A percentile compares a stretch with the other conserved stretches of the same genome.
phyloP scores from a whole-genome alignment of 2,797 vertebrate genomes.

The Sebastiscus tertius region DNA sequence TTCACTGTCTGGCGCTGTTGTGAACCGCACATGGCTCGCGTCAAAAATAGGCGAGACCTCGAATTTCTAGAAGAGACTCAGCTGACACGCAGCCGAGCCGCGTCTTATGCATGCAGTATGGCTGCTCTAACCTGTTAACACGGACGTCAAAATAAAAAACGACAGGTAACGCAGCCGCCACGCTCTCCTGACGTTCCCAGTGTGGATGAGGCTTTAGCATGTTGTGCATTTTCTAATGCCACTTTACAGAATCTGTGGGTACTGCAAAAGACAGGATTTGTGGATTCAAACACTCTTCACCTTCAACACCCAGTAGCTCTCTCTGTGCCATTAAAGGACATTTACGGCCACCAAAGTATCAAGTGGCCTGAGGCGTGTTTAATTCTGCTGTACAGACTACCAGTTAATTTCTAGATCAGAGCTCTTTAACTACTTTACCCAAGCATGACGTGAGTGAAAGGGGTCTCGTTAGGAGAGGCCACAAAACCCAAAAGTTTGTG shows the following conservation, averaged over 20 bases:
- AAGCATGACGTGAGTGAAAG: neutral
- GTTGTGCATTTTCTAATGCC: neutral
- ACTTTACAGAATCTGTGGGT: neutral
- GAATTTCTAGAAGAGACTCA: too few species aligned
- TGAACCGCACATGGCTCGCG: too few species aligned
- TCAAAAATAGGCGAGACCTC: too few species aligned
- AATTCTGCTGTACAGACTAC: neutral
- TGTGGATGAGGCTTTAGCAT: neutral
- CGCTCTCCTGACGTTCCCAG: too few species aligned
- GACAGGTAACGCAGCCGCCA: too few species aligned
- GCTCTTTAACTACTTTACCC: neutral
- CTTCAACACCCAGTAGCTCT: neutral
- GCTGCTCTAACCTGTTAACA: too few species aligned
- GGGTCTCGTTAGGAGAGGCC: neutral
- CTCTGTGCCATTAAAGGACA: neutral
- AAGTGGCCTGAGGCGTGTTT: neutral
- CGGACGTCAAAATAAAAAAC: too few species aligned
- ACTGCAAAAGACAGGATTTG: neutral
- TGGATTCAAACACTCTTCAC: neutral
- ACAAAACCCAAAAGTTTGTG: neutral
- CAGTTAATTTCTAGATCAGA: neutral
- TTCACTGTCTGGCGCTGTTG: accelerated
- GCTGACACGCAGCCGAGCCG: too few species aligned
- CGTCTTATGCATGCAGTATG: too few species aligned
- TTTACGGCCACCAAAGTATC: neutral